Base-by-base conservation (phyloP, 1,140 invertebrate genomes). In the Ylistrum balloti region DNA sequence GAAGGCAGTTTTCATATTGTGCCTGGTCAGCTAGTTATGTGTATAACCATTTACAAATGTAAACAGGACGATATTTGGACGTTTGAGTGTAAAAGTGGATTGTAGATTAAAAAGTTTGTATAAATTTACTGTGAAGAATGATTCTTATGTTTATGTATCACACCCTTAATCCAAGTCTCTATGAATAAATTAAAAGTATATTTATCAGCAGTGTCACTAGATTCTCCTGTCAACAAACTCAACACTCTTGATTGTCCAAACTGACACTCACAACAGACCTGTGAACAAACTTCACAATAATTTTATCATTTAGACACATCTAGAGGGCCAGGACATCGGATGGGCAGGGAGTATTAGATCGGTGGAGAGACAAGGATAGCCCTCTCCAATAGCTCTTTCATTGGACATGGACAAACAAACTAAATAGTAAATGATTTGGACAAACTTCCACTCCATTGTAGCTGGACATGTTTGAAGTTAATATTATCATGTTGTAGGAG, bases 281-380 rank as follows among this genome's bases (percentile, higher is more conserved):
- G 56, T 74, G 1, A 74, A 74, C 56, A 74, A 74, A 74, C 56
- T 74, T 28, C 9, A n/a, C n/a, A 22, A 74, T 74, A n/a, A 74
- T 28, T 74, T n/a, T n/a, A 74, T 74, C 56, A n/a, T 74, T 74
- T 74, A 28, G 56, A 74, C 56, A 74, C 56, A 74, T 74, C 56
- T 74, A n/a, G 56, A 74, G 5, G 22, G 22, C 56, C n/a, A 3
- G 56, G 56, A 2, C 22, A 74, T 74, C 56, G n/a, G n/a, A 74
- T 74, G 22, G 56, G 56, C 56, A n/a, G 45, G n/a, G n/a, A n/a
- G 28, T 17, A n/a, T 74, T 28, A 74, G 56, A 17, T 74, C 0
- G 56, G 5, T 74, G 5, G 1, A 74, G 56, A 17, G 28, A n/a
- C 56, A 7, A 1, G 56, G 56, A 74, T 28, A 74, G 22, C 5